These are phyloP conservation scores for Tetramorium simillimum DNA, from an alignment of 1,140 invertebrate genomes.

Conservation along the genomic window DNA sequence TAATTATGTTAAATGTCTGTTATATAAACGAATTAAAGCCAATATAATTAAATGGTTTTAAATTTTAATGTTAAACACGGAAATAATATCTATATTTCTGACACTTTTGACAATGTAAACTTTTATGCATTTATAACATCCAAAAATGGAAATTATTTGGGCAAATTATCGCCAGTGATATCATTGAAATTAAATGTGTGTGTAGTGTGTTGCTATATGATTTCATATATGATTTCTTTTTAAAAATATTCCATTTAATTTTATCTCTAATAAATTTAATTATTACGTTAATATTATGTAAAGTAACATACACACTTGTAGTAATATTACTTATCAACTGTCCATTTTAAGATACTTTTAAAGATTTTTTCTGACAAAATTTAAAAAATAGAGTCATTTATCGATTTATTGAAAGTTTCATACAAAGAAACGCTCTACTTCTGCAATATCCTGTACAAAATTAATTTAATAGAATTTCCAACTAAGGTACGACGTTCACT, in stretches of 20 bases:
- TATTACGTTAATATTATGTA: background rate
- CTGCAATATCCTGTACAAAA: conserved; percentile 27
- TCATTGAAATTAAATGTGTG: background rate
- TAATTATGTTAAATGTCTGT: background rate
- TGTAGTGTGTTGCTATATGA: background rate
- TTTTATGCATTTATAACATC: background rate
- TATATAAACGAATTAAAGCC: background rate
- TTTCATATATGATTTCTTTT: background rate
- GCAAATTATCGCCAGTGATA: too few species aligned
- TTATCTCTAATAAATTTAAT: background rate
- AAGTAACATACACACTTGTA: background rate
- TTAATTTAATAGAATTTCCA: conserved; percentile 27
- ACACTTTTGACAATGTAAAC: conserved; percentile 6
- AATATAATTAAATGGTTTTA: background rate
- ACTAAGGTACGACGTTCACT: conserved; percentile 1
- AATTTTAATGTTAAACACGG: conserved; percentile 16
- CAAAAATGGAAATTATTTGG: background rate
- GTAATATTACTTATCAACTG: background rate
- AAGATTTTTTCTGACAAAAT: background rate
- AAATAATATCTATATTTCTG: conserved; percentile 13
- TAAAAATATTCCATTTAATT: background rate
- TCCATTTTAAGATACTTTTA: background rate
- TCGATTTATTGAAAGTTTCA: conserved; percentile 23
- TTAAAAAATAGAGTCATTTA: background rate
- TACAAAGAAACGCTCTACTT: background rate